Conservation (phyloP, 2,113 vertebrate genomes). For the Dromiciops gliroides region DNA sequence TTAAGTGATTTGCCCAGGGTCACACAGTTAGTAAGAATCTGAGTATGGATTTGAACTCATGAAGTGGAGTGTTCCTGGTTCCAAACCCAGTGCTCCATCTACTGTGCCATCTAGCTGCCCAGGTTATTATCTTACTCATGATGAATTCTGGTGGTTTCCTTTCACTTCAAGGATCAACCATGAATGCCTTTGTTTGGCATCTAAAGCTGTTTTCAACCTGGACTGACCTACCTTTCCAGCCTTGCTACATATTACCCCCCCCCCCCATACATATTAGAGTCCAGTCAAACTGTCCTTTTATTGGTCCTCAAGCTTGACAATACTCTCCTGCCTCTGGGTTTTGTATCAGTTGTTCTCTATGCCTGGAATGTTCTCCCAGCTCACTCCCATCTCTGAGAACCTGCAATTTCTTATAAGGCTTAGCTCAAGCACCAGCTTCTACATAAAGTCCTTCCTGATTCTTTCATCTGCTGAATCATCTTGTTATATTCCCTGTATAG, state of each 20-base stretch:
- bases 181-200: neutral
- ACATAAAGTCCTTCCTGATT: neutral
- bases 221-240: neutral
- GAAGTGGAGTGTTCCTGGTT: neutral
- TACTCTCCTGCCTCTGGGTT: neutral
- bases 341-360: neutral
- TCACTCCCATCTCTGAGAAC: neutral
- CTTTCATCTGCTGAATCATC: neutral
- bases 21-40: neutral
- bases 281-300: neutral
- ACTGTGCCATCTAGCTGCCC: no score
- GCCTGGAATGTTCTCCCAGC: neutral
- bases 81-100: neutral
- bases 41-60: neutral
- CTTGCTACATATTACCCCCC: neutral
- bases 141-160: neutral
- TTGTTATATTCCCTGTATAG: neutral
- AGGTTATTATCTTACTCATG: neutral
- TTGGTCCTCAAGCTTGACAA: neutral
- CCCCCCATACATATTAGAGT: neutral
- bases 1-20: neutral
- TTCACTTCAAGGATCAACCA: neutral
- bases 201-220: neutral
- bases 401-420: neutral
- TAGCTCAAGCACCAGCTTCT: neutral